Conservation (phyloP, 2,888 invertebrate species). For the Miltochrista miniata region DNA sequence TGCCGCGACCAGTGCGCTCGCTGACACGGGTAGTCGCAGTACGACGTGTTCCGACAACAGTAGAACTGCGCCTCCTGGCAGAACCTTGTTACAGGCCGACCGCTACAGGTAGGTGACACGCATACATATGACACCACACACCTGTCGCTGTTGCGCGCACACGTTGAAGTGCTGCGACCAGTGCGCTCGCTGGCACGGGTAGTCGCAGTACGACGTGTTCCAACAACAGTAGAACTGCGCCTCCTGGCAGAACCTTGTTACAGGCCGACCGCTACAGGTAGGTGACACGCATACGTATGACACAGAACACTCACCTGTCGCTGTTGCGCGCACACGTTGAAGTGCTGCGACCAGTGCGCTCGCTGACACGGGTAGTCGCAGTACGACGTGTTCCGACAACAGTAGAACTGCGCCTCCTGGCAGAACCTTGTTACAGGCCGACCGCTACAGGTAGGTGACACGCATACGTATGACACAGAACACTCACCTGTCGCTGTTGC, state of each 20-base stretch:
- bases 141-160: conserved; percentile 60
- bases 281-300: not conserved
- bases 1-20: conserved; percentile 93
- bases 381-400: conserved; percentile 98
- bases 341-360: conserved; percentile 92
- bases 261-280: too few relatives aligned
- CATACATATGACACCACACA: conserved; percentile 19
- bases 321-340: conserved; percentile 67
- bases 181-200: conserved; percentile 93
- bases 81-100: too few relatives aligned
- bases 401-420: conserved; percentile 96
- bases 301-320: conserved; percentile 41
- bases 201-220: conserved; percentile 97
- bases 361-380: conserved; percentile 95
- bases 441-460: too few relatives aligned
- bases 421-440: too few relatives aligned
- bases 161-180: conserved; percentile 89
- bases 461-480: too few relatives aligned
- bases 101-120: too few relatives aligned
- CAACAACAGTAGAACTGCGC: conserved; percentile 97
- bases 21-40: conserved; percentile 95
- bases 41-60: conserved; percentile 98
- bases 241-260: too few relatives aligned
- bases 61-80: conserved; percentile 96
- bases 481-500: conserved; percentile 53